These are phyloP conservation scores for Sinocyclocheilus rhinocerous DNA, from an alignment of 2,113 vertebrate species.

Conservation along the genomic window DNA sequence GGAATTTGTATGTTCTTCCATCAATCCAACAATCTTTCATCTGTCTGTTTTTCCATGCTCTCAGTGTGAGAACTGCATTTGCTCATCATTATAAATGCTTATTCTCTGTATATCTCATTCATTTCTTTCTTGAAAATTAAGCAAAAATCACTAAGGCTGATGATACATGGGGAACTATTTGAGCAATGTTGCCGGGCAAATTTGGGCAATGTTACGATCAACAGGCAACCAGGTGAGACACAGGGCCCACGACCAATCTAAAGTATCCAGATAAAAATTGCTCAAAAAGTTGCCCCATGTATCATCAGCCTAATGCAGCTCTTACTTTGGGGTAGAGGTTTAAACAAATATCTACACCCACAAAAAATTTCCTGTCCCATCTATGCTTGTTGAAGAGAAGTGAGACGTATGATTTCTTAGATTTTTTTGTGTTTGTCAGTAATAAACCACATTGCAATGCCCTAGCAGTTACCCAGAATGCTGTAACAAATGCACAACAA, in stretches of 20 bases:
- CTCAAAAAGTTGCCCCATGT: too few species aligned
- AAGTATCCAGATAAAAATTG: too few species aligned
- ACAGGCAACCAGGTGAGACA: too few species aligned
- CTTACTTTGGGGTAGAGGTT: not conserved
- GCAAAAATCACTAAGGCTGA: too few species aligned
- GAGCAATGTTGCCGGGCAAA: too few species aligned
- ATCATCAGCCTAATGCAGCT: not conserved
- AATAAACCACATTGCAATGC: not conserved
- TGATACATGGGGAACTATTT: too few species aligned
- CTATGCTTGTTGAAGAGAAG: slow-evolving; percentile 2
- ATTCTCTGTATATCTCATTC: not conserved
- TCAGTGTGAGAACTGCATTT: slow-evolving; percentile 3
- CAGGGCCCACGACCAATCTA: too few species aligned
- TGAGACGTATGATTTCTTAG: not conserved
- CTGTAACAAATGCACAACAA: too few species aligned
- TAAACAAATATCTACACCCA: not conserved
- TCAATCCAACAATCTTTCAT: slow-evolving; percentile 24
- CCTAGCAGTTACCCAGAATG: not conserved
- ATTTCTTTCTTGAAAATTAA: not conserved
- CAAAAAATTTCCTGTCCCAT: not conserved
- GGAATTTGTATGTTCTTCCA: not conserved
- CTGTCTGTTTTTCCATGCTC: not conserved
- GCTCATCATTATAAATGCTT: not conserved
- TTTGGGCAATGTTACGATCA: too few species aligned
- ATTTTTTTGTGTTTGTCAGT: not conserved